A percentile compares a stretch with the other conserved stretches of the same genome.
These are phyloP conservation scores for Atrina japonica DNA, from an alignment of 2,888 invertebrate genomes.

Conservation along the genomic window DNA sequence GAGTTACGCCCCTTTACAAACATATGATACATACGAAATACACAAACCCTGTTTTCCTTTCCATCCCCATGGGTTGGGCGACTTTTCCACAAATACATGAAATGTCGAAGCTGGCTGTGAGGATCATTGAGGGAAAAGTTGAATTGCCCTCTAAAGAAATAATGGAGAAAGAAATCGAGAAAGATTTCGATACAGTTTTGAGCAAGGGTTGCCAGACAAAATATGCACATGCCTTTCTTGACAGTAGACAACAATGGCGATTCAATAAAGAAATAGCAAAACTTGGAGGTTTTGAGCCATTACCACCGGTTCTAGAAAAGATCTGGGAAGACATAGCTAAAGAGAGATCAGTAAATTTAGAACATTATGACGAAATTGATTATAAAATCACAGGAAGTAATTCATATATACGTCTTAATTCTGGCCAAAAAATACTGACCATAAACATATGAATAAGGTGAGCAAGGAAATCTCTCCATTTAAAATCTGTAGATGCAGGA, in stretches of 20 bases:
- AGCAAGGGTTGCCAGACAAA: conserved; percentile 86
- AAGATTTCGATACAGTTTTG: conserved; percentile 84
- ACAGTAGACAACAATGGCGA: conserved; percentile 84
- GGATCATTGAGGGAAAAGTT: conserved; percentile 85
- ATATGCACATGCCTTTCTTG: conserved; percentile 87
- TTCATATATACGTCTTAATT: conserved; percentile 21
- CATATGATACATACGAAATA: conserved; percentile 90
- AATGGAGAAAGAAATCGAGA: conserved; percentile 87
- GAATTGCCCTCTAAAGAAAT: conserved; percentile 84
- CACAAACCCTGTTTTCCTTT: conserved; percentile 90
- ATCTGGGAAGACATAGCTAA: conserved; percentile 78
- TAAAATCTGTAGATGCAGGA: too few species aligned
- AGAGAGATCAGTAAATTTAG: conserved; percentile 34
- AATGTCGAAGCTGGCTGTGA: conserved; percentile 75
- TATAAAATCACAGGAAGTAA: conserved; percentile 41
- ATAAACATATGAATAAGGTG: too few species aligned
- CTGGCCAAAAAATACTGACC: too few species aligned
- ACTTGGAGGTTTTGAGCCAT: conserved; percentile 84
- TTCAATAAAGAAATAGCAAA: conserved; percentile 87
- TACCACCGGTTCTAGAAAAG: conserved; percentile 87
- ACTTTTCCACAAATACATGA: conserved; percentile 91
- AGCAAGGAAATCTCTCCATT: too few species aligned
- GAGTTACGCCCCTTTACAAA: conserved; percentile 91
- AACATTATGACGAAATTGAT: conserved; percentile 51
- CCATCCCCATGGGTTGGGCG: conserved; percentile 90